Evolutionary conservation across 2,797 vertebrate genomes (phyloP), one percentile per base, ranked within the genome.

Genomic region (Chrysocyon brachyurus): DNA sequence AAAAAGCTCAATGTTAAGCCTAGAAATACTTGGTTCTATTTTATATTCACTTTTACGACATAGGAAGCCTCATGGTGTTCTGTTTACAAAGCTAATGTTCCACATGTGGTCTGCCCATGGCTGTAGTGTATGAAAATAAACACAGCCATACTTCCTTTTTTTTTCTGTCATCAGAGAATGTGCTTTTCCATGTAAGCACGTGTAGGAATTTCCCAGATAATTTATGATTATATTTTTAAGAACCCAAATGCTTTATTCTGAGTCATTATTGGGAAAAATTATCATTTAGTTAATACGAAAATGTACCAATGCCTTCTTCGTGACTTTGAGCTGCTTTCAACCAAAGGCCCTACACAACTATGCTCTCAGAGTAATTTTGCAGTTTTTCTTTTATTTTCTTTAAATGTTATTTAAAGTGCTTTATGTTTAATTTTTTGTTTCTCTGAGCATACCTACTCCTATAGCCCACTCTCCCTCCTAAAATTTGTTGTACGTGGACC

Each of bases 341-440:
- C 46, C 26, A 63, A 7, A 19, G 26, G 24, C 77, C 75, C 61
- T 86, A 46, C 0, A 14, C 12, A 52, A 0, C 10, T 11, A 0
- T 89, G 52, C 26, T 78, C 9, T 97, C 73, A 54, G 31, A 90
- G 22, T 91, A 63, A 59, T 68, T 52, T n/a, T 26, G 14, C n/a
- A 22, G 57, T 21, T 97, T 97, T 84, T 83, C 12, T 88, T 56
- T 46, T 73, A 40, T 73, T 70, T 36, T 91, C 54, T 92, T 49
- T 75, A 75, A 49, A 49, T 14, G 28, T 40, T n/a, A 56, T n/a
- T 87, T 66, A 52, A 81, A 84, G 49, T 75, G 81, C 0, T 87
- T 33, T 68, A 1, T 86, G 81, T 59, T 89, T 78, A 61, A 2
- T 56, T 82, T 83, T 83, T 61, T 36, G 31, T 87, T 97, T 92